Evolutionary conservation across 2,797 vertebrate genomes (phyloP).

Genomic region (Notoglanidium macrostoma): DNA sequence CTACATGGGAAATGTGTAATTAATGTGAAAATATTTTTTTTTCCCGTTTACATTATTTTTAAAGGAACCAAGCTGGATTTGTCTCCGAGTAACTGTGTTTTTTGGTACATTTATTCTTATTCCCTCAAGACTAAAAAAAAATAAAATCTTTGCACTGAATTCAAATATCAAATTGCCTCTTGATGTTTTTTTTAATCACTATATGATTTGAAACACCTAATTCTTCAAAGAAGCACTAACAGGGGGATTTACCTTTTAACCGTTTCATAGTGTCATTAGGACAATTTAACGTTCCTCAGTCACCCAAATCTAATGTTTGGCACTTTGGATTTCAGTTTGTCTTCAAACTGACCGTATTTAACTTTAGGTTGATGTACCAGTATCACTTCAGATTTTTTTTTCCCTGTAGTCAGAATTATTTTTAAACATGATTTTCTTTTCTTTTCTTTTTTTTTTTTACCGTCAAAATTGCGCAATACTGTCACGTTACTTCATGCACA

Average conservation of each 20-base stretch:
- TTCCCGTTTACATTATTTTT: not conserved
- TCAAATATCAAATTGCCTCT: not conserved
- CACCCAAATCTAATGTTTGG: not conserved
- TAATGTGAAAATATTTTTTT: not conserved
- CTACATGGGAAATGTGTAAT: not conserved
- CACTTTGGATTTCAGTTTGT: not conserved
- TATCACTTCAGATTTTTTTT: not conserved
- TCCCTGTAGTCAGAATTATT: not conserved
- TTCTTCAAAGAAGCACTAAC: not conserved
- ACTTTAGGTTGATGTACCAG: not conserved
- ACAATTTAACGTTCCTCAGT: not conserved
- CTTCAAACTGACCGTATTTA: not conserved
- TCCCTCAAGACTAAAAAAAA: not conserved
- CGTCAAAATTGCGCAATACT: not conserved
- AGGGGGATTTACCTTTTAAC: not conserved
- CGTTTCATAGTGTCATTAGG: no score
- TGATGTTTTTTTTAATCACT: not conserved
- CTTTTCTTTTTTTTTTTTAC: not conserved
- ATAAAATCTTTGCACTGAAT: slow-evolving; percentile 13
- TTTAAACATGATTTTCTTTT: not conserved
- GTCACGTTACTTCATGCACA: not conserved
- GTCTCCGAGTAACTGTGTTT: not conserved
- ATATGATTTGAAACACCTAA: not conserved
- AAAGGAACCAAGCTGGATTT: slow-evolving; percentile 13
- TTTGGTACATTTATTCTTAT: not conserved